Evolutionary conservation across 2,888 invertebrate genomes (phyloP), one percentile per base, ranked within the genome.

Genomic region (Conus canariensis): DNA sequence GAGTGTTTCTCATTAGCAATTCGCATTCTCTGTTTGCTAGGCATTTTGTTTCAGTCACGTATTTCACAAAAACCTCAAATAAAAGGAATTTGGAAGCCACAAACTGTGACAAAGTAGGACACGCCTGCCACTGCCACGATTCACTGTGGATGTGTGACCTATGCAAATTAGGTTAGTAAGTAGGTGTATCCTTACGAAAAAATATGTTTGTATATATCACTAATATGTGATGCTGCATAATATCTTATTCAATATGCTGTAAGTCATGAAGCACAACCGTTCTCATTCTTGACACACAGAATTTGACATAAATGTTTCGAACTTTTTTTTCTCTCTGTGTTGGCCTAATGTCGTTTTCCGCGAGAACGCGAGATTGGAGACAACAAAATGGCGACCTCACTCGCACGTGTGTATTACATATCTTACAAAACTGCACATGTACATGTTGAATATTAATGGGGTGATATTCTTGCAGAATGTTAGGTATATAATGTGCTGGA

Each of bases 1-100:
- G 98, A 98, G 95, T 99, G 99, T 96, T 99, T 99, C 96, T 99
- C 99, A 96, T 99, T 99, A 95, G 99, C 99, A 95, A 99, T 98
- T 96, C 99, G 98, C 99, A 99, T 99, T 97, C 99, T 98, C 97
- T 99, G 99, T 97, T 99, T 99, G 93, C 99, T 98, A 94, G 99
- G 99, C 99, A 99, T 99, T 97, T 89, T 85, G 85, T 74, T 60
- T 86, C 70, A 60, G 83, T 58, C 30, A 82, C 7, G 88, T 59
- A 85, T 67, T 88, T 45, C 82, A 77, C 90, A 25, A n/a, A 58
- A 60, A 87, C n/a, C n/a, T 56, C 19, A 77, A 12, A 80, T 59
- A 87, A 83, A 70, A 25, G 25, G 88, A 87, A 67, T 87, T 85
- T 64, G 56, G 45, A 80, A 80, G 77, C 22, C 77, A 80, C 77